Conservation (phyloP, 2,888 invertebrate species). For the Nephrotoma guestfalica region DNA sequence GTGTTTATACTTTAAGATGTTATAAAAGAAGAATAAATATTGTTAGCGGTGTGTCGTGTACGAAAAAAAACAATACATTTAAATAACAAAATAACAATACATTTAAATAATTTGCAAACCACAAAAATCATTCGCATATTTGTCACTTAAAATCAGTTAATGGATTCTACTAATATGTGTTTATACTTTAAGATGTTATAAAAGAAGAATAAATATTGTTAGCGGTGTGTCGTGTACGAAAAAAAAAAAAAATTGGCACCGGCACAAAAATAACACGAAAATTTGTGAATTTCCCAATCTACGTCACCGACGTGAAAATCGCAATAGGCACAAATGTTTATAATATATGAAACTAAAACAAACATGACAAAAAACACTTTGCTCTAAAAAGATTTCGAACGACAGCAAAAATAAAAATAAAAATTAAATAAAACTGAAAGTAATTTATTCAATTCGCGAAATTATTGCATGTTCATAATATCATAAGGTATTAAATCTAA, state of each 20-base stretch:
- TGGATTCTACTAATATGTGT: background rate
- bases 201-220: background rate
- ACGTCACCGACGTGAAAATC: background rate
- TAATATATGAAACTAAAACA: background rate
- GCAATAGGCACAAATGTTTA: background rate
- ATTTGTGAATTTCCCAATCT: background rate
- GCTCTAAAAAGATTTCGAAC: background rate
- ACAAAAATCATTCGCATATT: background rate
- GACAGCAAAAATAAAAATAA: background rate
- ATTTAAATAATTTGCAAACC: background rate
- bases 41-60: background rate
- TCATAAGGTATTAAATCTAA: background rate
- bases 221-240: background rate
- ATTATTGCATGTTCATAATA: background rate
- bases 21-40: background rate
- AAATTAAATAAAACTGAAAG: background rate
- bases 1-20: background rate
- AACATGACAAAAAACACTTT: background rate
- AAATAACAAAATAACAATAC: background rate
- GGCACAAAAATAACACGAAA: background rate
- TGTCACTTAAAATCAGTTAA: background rate
- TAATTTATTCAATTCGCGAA: background rate
- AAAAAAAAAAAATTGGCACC: background rate
- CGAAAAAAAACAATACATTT: background rate
- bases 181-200: background rate